Evolutionary conservation across 2,888 invertebrate species (phyloP).

Genomic region (Antheraea assamensis): DNA sequence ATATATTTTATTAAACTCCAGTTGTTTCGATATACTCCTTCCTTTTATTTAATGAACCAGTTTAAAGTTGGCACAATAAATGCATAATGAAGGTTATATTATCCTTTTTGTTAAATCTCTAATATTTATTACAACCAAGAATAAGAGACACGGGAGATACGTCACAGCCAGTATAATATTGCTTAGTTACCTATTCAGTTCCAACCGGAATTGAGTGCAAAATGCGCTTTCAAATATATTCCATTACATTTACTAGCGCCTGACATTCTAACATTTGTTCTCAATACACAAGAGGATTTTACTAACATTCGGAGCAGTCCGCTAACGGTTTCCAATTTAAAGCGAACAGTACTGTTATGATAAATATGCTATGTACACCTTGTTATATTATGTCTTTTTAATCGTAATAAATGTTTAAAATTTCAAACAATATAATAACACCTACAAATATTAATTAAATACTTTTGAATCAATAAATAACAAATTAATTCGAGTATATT

Average conservation of each 20-base stretch:
- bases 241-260: constrained; percentile 26
- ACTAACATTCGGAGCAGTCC: constrained; percentile 31
- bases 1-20: too few species aligned
- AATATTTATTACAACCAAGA: too few species aligned
- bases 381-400: neutral
- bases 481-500: neutral
- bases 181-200: constrained; percentile 14
- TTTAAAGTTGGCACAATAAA: too few species aligned
- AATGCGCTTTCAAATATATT: constrained; percentile 39
- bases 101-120: too few species aligned
- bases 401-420: neutral
- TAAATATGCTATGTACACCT: neutral
- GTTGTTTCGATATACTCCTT: too few species aligned
- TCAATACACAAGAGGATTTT: constrained; percentile 42
- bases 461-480: neutral
- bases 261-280: constrained; percentile 54
- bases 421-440: too few species aligned
- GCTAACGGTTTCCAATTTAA: constrained; percentile 9
- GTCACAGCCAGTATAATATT: too few species aligned
- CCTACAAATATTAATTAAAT: too few species aligned
- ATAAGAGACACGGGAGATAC: too few species aligned
- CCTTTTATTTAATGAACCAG: too few species aligned
- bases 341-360: neutral
- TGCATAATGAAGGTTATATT: too few species aligned
- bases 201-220: constrained; percentile 25